Evolutionary conservation across 2,797 vertebrate genomes (phyloP), one percentile per base, ranked within the genome.

Genomic region (Vireo griseus): DNA sequence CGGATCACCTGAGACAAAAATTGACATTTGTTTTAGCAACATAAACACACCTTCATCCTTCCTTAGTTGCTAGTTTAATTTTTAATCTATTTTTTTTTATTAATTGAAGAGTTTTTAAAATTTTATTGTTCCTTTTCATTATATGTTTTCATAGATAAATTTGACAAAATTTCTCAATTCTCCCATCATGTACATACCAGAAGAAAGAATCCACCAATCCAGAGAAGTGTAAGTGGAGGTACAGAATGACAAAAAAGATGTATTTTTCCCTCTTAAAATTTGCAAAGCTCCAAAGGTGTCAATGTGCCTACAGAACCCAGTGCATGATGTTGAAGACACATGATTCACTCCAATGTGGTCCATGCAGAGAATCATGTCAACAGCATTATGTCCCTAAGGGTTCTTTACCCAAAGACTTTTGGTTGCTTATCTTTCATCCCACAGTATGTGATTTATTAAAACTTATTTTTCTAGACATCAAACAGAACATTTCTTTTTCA

Each of bases 1-100:
- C 99, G 99, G 92, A 99, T 99, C 63, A 99, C 99, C 99, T 99
- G 85, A 83, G 15, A 67, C 6, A 83, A 93, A 95, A 93, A 63
- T 40, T 37, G 28, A 80, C 42, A 69, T 45, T 78, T 44, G 4
- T 5, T 72, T 88, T 59, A 88, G 20, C 25, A 62, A 4, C 15
- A 47, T 20, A 63, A 55, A 29, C 3, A 0, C 9, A 35, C 10
- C 74, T 66, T 58, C 12, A 7, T 20, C 28, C 18, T 76, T 12
- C 3, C 6, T 4, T 5, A 29, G 4, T 26, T 58, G 4, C 5
- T 58, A 55, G 39, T 52, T 76, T 50, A 24, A 4, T 20, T 62
- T 62, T 61, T 8, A 35, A 22, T 40, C 0, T 8, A 13, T 40
- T 35, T n/a, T 51, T 21, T 66, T 67, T 31, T 35, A 39, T 7